A percentile compares a stretch with the other conserved stretches of the same genome.
These are phyloP conservation scores for Nomada lathburiana DNA, from an alignment of 2,888 invertebrate species.

Conservation along the genomic window DNA sequence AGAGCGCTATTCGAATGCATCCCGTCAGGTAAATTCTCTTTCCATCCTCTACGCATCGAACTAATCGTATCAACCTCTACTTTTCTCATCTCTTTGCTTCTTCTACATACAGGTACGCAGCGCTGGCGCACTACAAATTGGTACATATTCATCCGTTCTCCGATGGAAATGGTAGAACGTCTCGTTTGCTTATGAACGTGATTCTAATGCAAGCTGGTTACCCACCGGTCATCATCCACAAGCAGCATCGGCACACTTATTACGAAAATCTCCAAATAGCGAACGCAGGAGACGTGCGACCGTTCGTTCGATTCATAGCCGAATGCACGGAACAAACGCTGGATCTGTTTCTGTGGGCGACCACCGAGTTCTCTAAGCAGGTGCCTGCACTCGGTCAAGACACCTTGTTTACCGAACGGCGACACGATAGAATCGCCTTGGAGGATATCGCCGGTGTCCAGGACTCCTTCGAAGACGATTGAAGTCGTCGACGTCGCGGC, in stretches of 20 bases:
- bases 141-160: slow-evolving; percentile 99
- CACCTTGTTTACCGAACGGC: slow-evolving; percentile 70
- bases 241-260: slow-evolving; percentile 93
- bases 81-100: not conserved
- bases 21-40: slow-evolving; percentile 89
- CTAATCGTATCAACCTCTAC: no score
- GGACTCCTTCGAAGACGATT: slow-evolving; percentile 76
- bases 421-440: slow-evolving; percentile 74
- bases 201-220: slow-evolving; percentile 97
- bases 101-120: slow-evolving; percentile 90
- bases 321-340: slow-evolving; percentile 95
- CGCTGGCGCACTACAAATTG: slow-evolving; percentile 97
- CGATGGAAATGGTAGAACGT: slow-evolving; percentile 98
- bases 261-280: slow-evolving; percentile 96
- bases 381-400: slow-evolving; percentile 88
- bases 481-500: not conserved
- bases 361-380: slow-evolving; percentile 89
- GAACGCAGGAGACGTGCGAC: slow-evolving; percentile 97
- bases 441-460: slow-evolving; percentile 71
- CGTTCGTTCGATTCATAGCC: slow-evolving; percentile 98
- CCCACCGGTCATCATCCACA: slow-evolving; percentile 97
- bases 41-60: no score
- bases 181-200: slow-evolving; percentile 97
- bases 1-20: slow-evolving; percentile 93
- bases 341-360: slow-evolving; percentile 94